phyloP scores from a whole-genome alignment of 2,113 vertebrate genomes.

The Hiodon tergisus region DNA sequence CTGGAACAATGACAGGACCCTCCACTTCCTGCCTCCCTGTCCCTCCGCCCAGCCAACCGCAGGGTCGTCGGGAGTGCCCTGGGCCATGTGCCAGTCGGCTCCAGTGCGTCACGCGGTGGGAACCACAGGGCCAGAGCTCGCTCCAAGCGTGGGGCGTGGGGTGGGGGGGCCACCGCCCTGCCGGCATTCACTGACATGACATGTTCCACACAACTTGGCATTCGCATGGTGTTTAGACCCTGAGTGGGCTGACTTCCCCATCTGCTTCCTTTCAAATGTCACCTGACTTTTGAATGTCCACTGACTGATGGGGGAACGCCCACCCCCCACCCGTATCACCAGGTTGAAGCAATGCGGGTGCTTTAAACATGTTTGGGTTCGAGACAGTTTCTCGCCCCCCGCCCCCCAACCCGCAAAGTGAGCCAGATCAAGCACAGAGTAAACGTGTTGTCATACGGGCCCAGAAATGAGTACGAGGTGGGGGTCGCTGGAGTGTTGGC shows the following conservation, averaged over 20 bases:
- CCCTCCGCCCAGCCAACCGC: not conserved
- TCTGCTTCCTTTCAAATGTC: no score
- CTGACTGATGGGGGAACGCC: not conserved
- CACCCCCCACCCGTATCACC: no score
- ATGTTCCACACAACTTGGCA: not conserved
- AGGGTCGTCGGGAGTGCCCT: not conserved
- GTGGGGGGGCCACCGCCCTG: not conserved
- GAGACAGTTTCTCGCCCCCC: not conserved
- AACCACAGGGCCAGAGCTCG: not conserved
- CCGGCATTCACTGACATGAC: not conserved
- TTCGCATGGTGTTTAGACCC: not conserved
- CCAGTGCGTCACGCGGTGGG: not conserved
- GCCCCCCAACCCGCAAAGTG: not conserved
- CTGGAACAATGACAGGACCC: not conserved
- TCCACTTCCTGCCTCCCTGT: not conserved
- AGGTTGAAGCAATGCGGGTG: no score
- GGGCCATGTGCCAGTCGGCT: not conserved
- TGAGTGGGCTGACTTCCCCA: not conserved
- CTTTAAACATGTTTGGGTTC: not conserved
- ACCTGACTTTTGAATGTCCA: not conserved
- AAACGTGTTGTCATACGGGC: not conserved
- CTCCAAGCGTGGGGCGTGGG: not conserved
- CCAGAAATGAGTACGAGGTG: not conserved
- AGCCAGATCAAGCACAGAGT: not conserved
- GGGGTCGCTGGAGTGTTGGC: not conserved